Percentiles rank a stretch among this genome's conserved stretches.
phyloP scores from a whole-genome alignment of 2,888 invertebrate genomes.

The Agrypnus murinus region DNA sequence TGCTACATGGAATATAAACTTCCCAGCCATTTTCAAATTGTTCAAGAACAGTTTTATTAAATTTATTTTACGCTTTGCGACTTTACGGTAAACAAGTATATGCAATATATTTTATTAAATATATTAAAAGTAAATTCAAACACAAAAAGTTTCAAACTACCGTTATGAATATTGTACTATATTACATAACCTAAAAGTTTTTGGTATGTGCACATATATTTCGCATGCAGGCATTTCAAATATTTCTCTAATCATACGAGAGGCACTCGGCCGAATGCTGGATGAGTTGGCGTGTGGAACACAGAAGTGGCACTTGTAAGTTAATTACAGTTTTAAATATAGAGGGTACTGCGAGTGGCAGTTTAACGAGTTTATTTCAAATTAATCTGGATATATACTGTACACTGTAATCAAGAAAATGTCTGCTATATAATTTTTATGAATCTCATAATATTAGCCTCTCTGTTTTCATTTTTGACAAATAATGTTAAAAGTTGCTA shows the following conservation, averaged over 20 bases:
- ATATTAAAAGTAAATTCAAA: too few species aligned
- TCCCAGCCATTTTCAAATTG: too few species aligned
- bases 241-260: conserved; percentile 41
- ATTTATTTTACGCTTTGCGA: too few species aligned
- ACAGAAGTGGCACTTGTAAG: conserved; percentile 61
- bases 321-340: conserved; percentile 68
- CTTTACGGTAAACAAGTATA: too few species aligned
- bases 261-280: conserved; percentile 29
- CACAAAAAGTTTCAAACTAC: conserved; percentile 3
- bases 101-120: too few species aligned
- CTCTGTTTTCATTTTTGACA: too few species aligned
- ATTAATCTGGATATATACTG: conserved; percentile 59
- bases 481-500: too few species aligned
- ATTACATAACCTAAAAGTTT: not conserved
- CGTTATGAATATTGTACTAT: not conserved
- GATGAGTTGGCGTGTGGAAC: conserved; percentile 42
- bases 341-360: conserved; percentile 65
- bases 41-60: too few species aligned
- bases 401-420: conserved; percentile 38
- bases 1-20: too few species aligned
- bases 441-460: too few species aligned
- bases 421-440: conserved; percentile 13
- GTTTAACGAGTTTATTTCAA: conserved; percentile 65
- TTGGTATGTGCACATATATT: conserved; percentile 20
- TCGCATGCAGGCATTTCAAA: conserved; percentile 33